phyloP scores from a whole-genome alignment of 2,797 vertebrate species.

The Balearica regulorum region DNA sequence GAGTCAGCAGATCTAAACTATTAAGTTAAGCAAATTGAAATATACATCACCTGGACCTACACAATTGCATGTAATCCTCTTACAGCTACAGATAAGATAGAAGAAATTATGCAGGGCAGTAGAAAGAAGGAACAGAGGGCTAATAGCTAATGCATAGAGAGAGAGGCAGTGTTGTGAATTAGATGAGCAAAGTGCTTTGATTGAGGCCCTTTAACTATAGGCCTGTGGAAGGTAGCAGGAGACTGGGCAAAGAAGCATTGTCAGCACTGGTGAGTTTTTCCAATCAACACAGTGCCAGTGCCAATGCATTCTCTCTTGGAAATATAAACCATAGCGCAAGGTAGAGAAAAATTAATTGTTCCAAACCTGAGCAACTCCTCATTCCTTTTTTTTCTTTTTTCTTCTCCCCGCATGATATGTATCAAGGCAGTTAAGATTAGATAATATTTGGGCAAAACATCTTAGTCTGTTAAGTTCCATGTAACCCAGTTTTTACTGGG shows the following conservation, averaged over 20 bases:
- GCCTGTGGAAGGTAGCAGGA: background rate
- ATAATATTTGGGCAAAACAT: background rate
- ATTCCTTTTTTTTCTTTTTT: background rate
- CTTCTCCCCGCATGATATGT: background rate
- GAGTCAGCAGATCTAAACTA: background rate
- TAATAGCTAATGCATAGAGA: background rate
- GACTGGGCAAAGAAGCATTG: background rate
- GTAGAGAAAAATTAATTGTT: background rate
- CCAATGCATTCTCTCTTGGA: background rate
- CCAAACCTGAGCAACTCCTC: background rate
- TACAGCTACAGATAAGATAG: background rate
- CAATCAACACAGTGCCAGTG: background rate
- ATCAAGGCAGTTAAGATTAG: background rate
- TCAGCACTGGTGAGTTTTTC: background rate
- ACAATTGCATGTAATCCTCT: background rate
- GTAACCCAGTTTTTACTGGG: background rate
- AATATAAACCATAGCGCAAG: background rate
- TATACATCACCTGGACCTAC: background rate
- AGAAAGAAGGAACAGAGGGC: background rate
- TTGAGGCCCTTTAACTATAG: background rate
- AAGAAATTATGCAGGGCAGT: background rate
- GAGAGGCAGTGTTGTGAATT: background rate
- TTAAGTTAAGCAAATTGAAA: background rate
- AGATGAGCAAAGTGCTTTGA: background rate
- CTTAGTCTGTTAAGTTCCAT: background rate